phyloP scores from a whole-genome alignment of 2,888 invertebrate genomes.

The Eupeodes latifasciatus region DNA sequence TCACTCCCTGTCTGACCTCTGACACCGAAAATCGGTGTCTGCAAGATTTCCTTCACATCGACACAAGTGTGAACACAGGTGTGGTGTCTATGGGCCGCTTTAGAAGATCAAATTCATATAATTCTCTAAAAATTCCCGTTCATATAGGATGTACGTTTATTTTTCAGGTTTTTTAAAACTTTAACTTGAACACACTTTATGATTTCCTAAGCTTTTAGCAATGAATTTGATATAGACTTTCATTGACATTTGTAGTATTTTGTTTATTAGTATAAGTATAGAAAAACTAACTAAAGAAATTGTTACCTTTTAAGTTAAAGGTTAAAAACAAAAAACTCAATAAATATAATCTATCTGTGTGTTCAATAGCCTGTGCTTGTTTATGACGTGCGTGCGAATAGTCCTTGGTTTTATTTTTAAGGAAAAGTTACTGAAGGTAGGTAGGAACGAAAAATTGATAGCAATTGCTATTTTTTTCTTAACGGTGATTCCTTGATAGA shows the following conservation, averaged over 20 bases:
- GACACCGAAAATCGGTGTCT: too few species aligned
- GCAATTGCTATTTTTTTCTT: neutral
- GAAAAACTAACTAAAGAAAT: neutral
- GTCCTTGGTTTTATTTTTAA: neutral
- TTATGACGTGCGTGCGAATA: conserved; percentile 17
- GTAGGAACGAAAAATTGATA: neutral
- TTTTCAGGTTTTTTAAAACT: too few species aligned
- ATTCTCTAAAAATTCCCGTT: too few species aligned
- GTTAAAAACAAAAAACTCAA: conserved; percentile 20
- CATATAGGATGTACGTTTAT: too few species aligned
- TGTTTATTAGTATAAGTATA: neutral
- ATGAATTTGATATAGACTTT: neutral
- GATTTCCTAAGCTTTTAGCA: neutral
- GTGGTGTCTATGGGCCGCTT: too few species aligned
- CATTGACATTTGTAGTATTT: neutral
- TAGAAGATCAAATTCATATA: too few species aligned
- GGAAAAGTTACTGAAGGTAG: neutral
- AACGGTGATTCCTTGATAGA: conserved; percentile 12
- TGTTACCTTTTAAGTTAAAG: neutral
- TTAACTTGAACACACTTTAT: neutral
- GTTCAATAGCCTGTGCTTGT: conserved; percentile 16
- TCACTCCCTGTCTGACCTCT: too few species aligned
- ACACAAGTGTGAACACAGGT: too few species aligned
- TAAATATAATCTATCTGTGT: conserved; percentile 1
- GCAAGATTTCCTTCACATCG: too few species aligned